Base-by-base conservation (phyloP, 2,888 invertebrate genomes). In the Branchellion lobata region DNA sequence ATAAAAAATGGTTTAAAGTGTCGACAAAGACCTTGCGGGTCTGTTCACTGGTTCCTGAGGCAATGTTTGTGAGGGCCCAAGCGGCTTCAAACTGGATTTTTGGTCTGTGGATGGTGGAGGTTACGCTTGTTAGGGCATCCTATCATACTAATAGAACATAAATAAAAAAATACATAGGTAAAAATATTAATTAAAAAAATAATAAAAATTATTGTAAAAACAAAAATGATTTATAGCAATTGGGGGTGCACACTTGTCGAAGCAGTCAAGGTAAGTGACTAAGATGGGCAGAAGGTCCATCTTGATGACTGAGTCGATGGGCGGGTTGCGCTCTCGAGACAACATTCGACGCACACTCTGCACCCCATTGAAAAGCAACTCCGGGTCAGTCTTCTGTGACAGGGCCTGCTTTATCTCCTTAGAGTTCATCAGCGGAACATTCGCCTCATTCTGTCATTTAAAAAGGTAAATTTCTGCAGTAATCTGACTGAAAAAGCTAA, bases 11-110 rank as follows among this genome's bases (percentile, higher is more conserved):
- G n/a, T n/a, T n/a, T n/a, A n/a, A n/a, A n/a, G n/a, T n/a, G n/a
- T n/a, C n/a, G n/a, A n/a, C n/a, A n/a, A n/a, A n/a, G 21, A 57
- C 61, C 24, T 24, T 57, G 83, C 92, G 90, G 0, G 98, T 99
- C 87, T 99, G 96, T 0, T 92, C 92, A 0, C 93, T 91, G 0
- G 94, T 94, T 11, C 98, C 98, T 0, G 96, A 96, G 0, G 98
- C 97, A 78, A 99, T 94, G 86, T 98, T 98, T 34, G 98, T 99
- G 79, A 99, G 88, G 0, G 96, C 96, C 98, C 98, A 99, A 0
- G 96, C 93, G 0, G 96, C 93, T 88, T 98, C 98, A 88, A 98
- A 98, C 87, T 97, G 88, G 5, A 89, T 83, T 53, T 87, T 86
- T 27, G 86, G 86, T 80, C 86, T 87, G 82, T n/a, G 14, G 3